Evolutionary conservation across 2,888 invertebrate genomes (phyloP), one percentile per base, ranked within the genome.

Genomic region (Axea sp.): DNA sequence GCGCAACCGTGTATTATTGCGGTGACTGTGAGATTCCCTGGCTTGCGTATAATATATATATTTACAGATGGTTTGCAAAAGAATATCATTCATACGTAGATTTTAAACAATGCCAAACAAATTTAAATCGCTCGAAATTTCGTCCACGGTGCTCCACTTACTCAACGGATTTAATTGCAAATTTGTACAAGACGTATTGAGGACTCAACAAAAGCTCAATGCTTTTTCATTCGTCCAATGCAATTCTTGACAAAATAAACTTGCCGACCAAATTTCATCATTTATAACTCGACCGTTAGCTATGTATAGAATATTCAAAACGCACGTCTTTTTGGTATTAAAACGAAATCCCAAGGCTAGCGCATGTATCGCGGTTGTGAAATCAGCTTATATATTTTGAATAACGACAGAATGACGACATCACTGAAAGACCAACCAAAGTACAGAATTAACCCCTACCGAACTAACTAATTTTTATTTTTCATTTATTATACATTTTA

Each of bases 351-450:
- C 57, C 47, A 51, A 53, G 65, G 73, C 68, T 68, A 68, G 67
- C 49, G 67, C 76, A 51, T 33, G 51, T 65, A 74, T 65, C 64
- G 60, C 35, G 69, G 69, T 45, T 31, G 67, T 65, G 51, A 81
- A 83, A 83, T 83, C 82, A 79, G 82, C 82, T 83, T 81, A 81
- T 80, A 78, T 80, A 80, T 83, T 81, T 79, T 78, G 76, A 80
- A 77, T 79, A 79, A 78, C 76, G 76, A 74, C 64, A 49, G 67
- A 65, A 64, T 53, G 28, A 17, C n/a, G 26, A 47, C 43, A 35
- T 19, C 43, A 37, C 22, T 30, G 43, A 35, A 33, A 41, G 35
- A 43, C 35, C 12, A 17, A 43, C 35, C 12, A 15, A 14, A 33
- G 19, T 33, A 31, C 8, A 8, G 47, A 28, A 67, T 57, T 57